These are phyloP conservation scores for Lottia scabra DNA, from an alignment of 2,888 invertebrate species.

Conservation along the genomic window DNA sequence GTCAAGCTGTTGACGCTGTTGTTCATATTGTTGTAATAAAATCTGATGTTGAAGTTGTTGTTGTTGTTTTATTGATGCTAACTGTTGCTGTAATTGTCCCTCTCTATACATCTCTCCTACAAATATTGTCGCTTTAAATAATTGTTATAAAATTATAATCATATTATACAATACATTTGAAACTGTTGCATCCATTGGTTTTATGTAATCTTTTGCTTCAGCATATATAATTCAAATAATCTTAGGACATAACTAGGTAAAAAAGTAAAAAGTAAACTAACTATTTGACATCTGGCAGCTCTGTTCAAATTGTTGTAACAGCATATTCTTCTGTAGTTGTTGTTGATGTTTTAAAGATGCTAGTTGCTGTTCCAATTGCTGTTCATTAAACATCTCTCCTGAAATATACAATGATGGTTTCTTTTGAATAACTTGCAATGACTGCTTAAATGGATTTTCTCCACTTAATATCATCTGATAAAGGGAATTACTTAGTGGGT, in stretches of 20 bases:
- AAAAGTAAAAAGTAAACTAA: background rate
- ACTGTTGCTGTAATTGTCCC: conserved; percentile 59
- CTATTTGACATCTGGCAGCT: conserved; percentile 54
- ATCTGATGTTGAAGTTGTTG: conserved; percentile 64
- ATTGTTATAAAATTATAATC: too few species aligned
- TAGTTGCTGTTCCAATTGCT: conserved; percentile 60
- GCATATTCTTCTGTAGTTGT: conserved; percentile 62
- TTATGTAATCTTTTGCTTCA: too few species aligned
- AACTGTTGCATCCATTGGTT: too few species aligned
- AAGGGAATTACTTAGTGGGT: too few species aligned
- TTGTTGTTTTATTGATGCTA: conserved; percentile 61
- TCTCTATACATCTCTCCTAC: conserved; percentile 28
- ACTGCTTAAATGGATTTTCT: too few species aligned
- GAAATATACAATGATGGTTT: background rate
- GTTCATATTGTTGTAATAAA: conserved; percentile 63
- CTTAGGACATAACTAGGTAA: too few species aligned
- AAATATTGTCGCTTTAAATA: background rate
- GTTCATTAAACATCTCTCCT: conserved; percentile 33
- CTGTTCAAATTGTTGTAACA: conserved; percentile 64
- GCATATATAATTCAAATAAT: too few species aligned
- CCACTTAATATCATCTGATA: too few species aligned
- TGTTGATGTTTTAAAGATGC: conserved; percentile 63
- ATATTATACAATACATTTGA: too few species aligned
- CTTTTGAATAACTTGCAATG: too few species aligned
- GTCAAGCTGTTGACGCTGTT: conserved; percentile 62